A percentile compares a stretch with the other conserved stretches of the same genome.
Evolutionary conservation across 2,797 vertebrate genomes (phyloP).

Genomic region (Morelia viridis): DNA sequence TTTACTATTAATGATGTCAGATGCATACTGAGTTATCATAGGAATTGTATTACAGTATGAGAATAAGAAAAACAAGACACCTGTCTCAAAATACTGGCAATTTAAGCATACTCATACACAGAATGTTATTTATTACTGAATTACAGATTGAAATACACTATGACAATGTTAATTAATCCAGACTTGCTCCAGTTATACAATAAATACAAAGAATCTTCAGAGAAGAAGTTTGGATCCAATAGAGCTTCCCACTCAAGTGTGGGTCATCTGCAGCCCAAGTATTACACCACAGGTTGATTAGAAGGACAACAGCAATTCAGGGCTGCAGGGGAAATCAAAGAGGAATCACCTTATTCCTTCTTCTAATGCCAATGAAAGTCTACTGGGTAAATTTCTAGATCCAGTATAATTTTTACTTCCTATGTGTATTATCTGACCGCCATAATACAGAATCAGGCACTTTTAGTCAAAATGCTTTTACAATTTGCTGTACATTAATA

Average conservation of each 20-base stretch:
- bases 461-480: background rate
- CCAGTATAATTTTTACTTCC: background rate
- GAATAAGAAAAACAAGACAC: background rate
- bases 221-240: background rate
- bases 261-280: background rate
- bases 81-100: background rate
- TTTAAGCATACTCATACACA: background rate
- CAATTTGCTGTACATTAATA: background rate
- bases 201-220: background rate
- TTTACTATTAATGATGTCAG: background rate
- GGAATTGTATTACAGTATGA: background rate
- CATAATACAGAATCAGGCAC: background rate
- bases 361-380: background rate
- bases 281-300: background rate
- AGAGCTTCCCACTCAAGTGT: background rate
- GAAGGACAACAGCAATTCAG: background rate
- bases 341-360: conserved; percentile 2
- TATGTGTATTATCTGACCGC: background rate
- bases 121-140: background rate
- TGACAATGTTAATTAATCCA: background rate
- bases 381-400: background rate
- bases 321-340: background rate
- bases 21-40: background rate
- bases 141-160: background rate
- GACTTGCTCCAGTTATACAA: background rate